phyloP scores from a whole-genome alignment of 2,797 vertebrate genomes.

The Sitta carolinensis region DNA sequence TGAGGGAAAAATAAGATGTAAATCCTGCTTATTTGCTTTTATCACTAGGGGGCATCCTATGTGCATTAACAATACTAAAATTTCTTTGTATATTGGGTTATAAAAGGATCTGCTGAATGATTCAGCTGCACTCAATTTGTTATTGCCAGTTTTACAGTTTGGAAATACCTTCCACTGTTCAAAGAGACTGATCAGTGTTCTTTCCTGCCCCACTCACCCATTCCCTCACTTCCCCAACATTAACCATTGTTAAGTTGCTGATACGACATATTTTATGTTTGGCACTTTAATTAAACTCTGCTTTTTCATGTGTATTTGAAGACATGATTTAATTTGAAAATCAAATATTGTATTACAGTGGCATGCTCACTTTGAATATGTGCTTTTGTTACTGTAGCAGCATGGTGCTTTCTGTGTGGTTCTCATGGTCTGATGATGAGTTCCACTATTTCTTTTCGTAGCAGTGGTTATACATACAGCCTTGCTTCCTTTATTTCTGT shows the following conservation, averaged over 20 bases:
- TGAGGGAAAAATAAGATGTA: neutral
- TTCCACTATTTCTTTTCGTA: neutral
- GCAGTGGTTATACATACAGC: neutral
- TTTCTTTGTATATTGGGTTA: neutral
- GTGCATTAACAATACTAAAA: neutral
- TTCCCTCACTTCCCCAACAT: neutral
- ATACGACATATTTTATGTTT: neutral
- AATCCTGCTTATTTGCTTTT: neutral
- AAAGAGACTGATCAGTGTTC: neutral
- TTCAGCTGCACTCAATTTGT: neutral
- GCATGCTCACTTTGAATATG: neutral
- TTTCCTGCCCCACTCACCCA: neutral
- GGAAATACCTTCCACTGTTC: neutral
- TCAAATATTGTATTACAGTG: neutral
- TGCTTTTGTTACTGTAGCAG: neutral
- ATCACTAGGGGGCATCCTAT: slow-evolving; percentile 58
- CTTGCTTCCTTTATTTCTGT: neutral
- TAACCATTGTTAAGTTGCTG: neutral
- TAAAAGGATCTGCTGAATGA: neutral
- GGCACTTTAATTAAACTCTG: neutral
- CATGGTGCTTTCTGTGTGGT: neutral
- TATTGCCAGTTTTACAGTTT: neutral
- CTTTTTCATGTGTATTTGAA: neutral
- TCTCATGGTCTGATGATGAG: neutral
- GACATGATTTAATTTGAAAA: neutral